Conservation (phyloP, 2,888 invertebrate species). For the Acronicta leporina region DNA sequence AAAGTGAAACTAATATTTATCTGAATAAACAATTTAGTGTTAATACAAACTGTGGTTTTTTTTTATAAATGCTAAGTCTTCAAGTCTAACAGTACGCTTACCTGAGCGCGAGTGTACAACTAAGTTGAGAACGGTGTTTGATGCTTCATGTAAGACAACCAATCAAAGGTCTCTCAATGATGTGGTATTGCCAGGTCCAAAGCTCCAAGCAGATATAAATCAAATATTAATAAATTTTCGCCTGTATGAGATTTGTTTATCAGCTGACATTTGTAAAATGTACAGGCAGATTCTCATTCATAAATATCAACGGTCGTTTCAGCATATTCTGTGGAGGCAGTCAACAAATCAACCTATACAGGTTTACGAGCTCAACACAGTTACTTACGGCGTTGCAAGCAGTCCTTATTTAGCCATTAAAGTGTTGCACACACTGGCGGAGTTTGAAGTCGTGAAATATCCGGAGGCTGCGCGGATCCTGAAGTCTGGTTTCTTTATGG, state of each 20-base stretch:
- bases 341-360: constrained; percentile 11
- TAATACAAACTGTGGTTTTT: too few relatives aligned
- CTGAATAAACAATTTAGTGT: too few relatives aligned
- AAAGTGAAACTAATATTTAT: too few relatives aligned
- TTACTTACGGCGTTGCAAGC: too few relatives aligned
- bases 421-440: constrained; percentile 29
- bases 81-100: too few relatives aligned
- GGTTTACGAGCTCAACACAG: too few relatives aligned
- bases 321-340: background rate
- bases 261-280: constrained; percentile 10
- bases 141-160: constrained; percentile 1
- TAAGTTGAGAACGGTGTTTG: background rate
- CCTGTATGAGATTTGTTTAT: background rate
- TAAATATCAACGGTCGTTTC: background rate
- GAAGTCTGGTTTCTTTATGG: constrained; percentile 20
- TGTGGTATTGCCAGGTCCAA: background rate
- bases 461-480: constrained; percentile 20
- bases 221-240: background rate
- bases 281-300: background rate
- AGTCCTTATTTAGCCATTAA: constrained; percentile 5
- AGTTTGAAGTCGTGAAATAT: constrained; percentile 31
- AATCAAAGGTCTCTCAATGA: constrained; percentile 1
- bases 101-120: too few relatives aligned
- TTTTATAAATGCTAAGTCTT: too few relatives aligned
- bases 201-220: constrained; percentile 1